Conservation (phyloP, 2,113 vertebrate species). For the Nerophis lumbriciformis region DNA sequence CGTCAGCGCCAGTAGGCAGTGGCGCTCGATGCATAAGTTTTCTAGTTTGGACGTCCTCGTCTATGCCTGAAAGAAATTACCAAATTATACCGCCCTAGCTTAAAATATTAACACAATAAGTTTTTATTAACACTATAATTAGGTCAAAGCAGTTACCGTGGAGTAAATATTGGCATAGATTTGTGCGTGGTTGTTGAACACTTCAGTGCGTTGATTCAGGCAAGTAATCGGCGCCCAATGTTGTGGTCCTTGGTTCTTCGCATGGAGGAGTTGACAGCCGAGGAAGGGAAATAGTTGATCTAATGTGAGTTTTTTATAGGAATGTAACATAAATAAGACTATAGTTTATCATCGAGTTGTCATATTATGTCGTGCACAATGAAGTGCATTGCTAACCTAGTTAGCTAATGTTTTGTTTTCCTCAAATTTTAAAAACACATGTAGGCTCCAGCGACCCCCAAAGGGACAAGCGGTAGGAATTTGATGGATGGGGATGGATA, state of each 20-base stretch:
- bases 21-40: neutral
- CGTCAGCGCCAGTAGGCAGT: too few relatives aligned
- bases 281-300: neutral
- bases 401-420: too few relatives aligned
- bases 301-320: neutral
- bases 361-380: too few relatives aligned
- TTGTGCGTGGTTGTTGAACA: neutral
- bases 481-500: too few relatives aligned
- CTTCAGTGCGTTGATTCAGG: neutral
- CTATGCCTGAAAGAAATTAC: neutral
- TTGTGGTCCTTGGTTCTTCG: constrained; percentile 22
- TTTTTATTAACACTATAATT: rapidly evolving
- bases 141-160: too few relatives aligned
- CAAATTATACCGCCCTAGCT: neutral
- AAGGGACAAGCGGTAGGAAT: too few relatives aligned
- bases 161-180: neutral
- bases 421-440: too few relatives aligned
- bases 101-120: neutral
- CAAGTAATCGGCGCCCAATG: neutral
- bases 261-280: neutral
- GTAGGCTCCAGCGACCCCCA: too few relatives aligned
- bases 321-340: neutral
- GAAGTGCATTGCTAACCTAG: too few relatives aligned
- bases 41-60: neutral
- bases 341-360: neutral